phyloP scores from a whole-genome alignment of 2,797 vertebrate species.

The Forpus xanthops region DNA sequence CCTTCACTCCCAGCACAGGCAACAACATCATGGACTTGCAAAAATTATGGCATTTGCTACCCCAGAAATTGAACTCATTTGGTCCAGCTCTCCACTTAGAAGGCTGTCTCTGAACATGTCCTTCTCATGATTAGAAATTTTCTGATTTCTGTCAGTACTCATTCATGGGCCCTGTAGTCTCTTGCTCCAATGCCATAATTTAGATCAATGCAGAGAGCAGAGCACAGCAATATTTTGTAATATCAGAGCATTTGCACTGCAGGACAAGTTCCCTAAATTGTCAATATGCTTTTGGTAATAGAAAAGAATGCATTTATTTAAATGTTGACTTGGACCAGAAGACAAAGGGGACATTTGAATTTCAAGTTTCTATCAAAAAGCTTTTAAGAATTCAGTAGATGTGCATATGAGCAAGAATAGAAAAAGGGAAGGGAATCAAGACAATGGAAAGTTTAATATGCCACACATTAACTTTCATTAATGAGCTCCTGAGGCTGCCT shows the following conservation, averaged over 20 bases:
- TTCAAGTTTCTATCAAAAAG: neutral
- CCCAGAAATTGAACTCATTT: neutral
- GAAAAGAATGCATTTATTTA: constrained; percentile 46
- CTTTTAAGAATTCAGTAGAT: constrained; percentile 27
- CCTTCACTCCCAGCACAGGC: neutral
- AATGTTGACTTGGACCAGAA: constrained; percentile 20
- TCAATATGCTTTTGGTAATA: constrained; percentile 42
- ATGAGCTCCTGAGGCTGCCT: neutral
- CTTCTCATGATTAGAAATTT: constrained; percentile 3
- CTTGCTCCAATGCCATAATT: constrained; percentile 23
- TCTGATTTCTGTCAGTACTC: constrained; percentile 32
- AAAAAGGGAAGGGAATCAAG: neutral
- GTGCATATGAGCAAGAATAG: neutral
- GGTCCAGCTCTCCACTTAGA: neutral
- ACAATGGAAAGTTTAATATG: neutral
- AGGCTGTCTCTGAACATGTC: neutral
- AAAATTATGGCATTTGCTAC: neutral
- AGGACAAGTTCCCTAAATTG: constrained; percentile 48
- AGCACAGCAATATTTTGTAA: constrained; percentile 36
- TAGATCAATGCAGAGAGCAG: constrained; percentile 28
- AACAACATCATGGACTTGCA: neutral
- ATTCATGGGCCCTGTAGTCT: constrained; percentile 4
- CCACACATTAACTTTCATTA: neutral
- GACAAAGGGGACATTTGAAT: constrained; percentile 13
- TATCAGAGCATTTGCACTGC: neutral